phyloP scores from a whole-genome alignment of 35 echinoderm and acorn worm genomes.

The Strongylocentrotus purpuratus region DNA sequence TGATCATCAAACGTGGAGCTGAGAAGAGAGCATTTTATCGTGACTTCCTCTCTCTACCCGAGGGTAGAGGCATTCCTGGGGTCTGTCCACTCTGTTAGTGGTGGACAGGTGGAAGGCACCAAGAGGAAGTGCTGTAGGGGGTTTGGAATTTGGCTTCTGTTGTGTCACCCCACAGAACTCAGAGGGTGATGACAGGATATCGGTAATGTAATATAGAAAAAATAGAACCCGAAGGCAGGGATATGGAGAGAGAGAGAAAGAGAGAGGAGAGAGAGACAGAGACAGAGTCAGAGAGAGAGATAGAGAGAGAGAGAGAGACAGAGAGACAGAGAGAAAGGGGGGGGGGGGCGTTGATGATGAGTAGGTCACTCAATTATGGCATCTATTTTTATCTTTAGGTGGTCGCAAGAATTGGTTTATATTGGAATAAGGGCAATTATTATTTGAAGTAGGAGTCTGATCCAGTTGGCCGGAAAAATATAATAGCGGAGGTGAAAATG shows the following conservation, averaged over 20 bases:
- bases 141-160: not conserved
- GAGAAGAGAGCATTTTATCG: no score
- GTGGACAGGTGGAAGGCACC: not conserved
- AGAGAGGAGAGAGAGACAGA: not conserved
- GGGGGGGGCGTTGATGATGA: no score
- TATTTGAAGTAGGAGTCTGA: not conserved
- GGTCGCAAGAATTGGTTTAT: not conserved
- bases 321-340: not conserved
- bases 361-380: slow-evolving; percentile 9
- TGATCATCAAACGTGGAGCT: no score
- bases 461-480: not conserved
- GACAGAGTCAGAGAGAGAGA: no score
- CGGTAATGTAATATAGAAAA: not conserved
- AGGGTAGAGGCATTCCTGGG: not conserved
- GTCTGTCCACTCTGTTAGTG: not conserved
- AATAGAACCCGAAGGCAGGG: not conserved
- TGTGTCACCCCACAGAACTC: not conserved
- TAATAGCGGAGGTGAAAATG: not conserved
- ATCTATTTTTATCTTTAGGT: not conserved
- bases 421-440: not conserved
- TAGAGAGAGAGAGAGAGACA: not conserved
- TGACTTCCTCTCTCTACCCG: not conserved
- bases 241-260: not conserved
- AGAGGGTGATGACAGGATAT: not conserved
- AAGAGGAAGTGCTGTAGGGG: not conserved